Evolutionary conservation across 2,113 vertebrate species (phyloP), one percentile per base, ranked within the genome.

Genomic region (Peromyscus californicus): DNA sequence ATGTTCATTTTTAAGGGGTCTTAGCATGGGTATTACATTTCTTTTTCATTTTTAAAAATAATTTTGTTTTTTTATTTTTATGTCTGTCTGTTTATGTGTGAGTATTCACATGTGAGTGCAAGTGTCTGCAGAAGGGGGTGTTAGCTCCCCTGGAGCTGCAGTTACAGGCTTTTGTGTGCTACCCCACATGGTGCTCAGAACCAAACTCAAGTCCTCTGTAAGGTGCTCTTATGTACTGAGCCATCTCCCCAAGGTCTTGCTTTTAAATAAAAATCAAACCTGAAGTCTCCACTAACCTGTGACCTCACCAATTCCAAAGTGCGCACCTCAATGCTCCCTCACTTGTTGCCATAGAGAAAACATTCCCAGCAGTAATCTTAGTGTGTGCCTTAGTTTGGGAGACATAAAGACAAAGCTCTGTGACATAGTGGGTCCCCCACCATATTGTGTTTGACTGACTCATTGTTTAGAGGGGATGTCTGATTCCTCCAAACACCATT

Each of bases 371-470:
- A 94, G 78, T 36, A 84, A 57, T 76, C 89, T 63, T 59, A 92
- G 89, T 26, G 79, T 90, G 45, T 51, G 82, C 86, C 16, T 79
- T 90, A 61, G 80, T 80, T 86, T 92, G 51, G 65, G 24, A 89
- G 13, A 65, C 22, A 2, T 61, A 90, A 79, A 91, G 67, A 54
- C 54, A 1, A 5, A 72, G 70, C 84, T 39, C 63, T 19, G 5
- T 57, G 48, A 7, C 51, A 84, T 48, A n/a, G 16, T 6, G 33
- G 13, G 26, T 92, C 29, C 70, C 67, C 74, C 83, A 93, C 89
- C 74, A 82, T 2, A 82, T 24, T 26, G 6, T 59, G 3, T 24
- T 61, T 51, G 19, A 42, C 6, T 83, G 67, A 74, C 33, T 39
- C 45, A 2, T 65, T 85, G 87, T 75, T 90, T 92, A 45, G 22